phyloP scores from a whole-genome alignment of 1,140 invertebrate genomes.

The Potamilus streckersoni region DNA sequence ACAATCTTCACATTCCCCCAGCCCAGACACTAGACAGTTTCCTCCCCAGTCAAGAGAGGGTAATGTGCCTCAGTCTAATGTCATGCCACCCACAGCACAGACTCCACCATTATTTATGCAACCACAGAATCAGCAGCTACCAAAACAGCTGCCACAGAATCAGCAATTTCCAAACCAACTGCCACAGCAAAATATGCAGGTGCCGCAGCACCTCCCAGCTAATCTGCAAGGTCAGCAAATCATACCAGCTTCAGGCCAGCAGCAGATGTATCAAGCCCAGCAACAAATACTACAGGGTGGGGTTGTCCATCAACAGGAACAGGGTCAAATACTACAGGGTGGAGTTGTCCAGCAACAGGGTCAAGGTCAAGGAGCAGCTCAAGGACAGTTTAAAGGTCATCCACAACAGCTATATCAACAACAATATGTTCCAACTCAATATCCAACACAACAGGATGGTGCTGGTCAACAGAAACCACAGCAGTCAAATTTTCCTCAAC shows the following conservation, averaged over 20 bases:
- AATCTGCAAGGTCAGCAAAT: too few species aligned
- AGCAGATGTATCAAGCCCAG: background rate
- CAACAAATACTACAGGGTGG: background rate
- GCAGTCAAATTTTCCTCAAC: slow-evolving; percentile 7
- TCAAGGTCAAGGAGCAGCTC: slow-evolving; percentile 13
- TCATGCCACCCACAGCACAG: too few species aligned
- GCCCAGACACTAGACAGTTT: too few species aligned
- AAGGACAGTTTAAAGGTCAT: slow-evolving; percentile 14
- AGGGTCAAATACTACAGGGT: background rate
- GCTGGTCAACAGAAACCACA: slow-evolving; percentile 6
- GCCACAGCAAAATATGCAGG: background rate
- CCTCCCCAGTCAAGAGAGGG: too few species aligned
- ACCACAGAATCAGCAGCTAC: background rate
- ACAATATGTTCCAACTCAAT: slow-evolving; percentile 2
- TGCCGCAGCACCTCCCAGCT: too few species aligned
- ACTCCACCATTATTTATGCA: background rate
- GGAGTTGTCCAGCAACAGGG: background rate
- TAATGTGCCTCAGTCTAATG: too few species aligned
- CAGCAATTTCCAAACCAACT: slow-evolving; percentile 5
- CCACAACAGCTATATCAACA: slow-evolving; percentile 13
- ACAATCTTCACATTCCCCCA: too few species aligned
- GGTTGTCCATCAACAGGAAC: background rate
- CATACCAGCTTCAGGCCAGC: background rate
- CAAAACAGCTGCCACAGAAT: slow-evolving; percentile 1
- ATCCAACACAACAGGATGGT: background rate